These are phyloP conservation scores for Geococcyx californianus DNA, from an alignment of 2,113 vertebrate genomes.

Conservation along the genomic window DNA sequence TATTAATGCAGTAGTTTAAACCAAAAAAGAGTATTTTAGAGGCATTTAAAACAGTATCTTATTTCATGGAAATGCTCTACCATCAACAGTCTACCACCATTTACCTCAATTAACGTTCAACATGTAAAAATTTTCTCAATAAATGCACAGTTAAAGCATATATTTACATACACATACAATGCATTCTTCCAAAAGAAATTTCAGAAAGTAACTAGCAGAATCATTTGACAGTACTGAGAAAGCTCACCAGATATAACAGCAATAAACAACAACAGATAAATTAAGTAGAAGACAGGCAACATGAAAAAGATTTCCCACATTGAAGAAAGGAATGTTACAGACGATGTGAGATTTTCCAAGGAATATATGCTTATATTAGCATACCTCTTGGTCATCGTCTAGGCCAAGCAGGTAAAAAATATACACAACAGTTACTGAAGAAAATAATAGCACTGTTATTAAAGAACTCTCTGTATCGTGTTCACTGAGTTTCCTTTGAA, in stretches of 20 bases:
- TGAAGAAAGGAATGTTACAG: neutral
- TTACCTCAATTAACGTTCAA: neutral
- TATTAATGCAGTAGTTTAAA: neutral
- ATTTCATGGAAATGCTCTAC: neutral
- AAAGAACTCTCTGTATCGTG: accelerated
- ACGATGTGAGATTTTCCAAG: neutral
- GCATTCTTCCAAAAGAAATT: neutral
- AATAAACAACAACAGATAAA: neutral
- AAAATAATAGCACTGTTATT: neutral
- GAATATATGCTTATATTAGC: neutral
- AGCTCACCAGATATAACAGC: neutral
- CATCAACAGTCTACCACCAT: neutral
- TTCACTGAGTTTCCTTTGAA: neutral
- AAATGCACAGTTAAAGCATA: neutral
- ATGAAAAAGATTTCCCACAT: neutral
- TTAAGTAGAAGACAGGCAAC: neutral
- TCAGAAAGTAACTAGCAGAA: neutral
- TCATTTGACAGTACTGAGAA: neutral
- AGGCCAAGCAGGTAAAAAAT: neutral
- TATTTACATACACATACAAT: neutral
- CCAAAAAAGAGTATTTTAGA: neutral
- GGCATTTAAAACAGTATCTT: neutral
- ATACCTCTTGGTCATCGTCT: neutral
- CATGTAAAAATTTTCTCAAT: neutral
- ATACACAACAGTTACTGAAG: neutral